Percentiles rank a stretch among this genome's conserved stretches.
Conservation (phyloP, 2,888 invertebrate genomes). For the Agrochola litura region DNA sequence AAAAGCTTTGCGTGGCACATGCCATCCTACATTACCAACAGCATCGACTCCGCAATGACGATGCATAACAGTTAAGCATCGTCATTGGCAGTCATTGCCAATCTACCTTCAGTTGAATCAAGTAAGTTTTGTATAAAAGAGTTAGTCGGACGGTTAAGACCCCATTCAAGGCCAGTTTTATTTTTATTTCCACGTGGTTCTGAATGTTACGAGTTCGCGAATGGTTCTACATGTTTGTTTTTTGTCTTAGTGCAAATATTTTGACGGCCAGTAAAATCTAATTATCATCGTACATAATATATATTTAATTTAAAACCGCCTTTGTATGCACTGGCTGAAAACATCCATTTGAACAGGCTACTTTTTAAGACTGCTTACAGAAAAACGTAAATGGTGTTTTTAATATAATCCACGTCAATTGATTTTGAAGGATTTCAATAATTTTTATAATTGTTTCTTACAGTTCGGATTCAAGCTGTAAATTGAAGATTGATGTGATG, state of each 20-base stretch:
- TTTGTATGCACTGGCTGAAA: background rate
- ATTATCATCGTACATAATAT: background rate
- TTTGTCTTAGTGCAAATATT: background rate
- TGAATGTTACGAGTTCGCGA: background rate
- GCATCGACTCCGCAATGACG: background rate
- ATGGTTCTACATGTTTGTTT: background rate
- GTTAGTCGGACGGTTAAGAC: background rate
- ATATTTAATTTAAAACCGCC: background rate
- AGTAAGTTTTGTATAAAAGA: background rate
- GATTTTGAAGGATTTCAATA: background rate
- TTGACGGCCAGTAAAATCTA: background rate
- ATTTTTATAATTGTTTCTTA: constrained; percentile 65
- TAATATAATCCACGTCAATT: background rate
- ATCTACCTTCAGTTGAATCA: background rate
- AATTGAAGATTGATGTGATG: constrained; percentile 62
- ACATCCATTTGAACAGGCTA: background rate
- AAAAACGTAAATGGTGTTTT: background rate
- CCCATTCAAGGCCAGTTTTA: background rate
- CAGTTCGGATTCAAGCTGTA: constrained; percentile 83
- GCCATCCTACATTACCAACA: background rate
- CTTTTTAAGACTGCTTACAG: background rate
- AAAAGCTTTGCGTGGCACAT: background rate
- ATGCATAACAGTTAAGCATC: no score
- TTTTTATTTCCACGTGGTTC: constrained; percentile 8
- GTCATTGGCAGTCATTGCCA: no score